Conservation (phyloP, 2,888 invertebrate species). For the Andrena chrysosceles region DNA sequence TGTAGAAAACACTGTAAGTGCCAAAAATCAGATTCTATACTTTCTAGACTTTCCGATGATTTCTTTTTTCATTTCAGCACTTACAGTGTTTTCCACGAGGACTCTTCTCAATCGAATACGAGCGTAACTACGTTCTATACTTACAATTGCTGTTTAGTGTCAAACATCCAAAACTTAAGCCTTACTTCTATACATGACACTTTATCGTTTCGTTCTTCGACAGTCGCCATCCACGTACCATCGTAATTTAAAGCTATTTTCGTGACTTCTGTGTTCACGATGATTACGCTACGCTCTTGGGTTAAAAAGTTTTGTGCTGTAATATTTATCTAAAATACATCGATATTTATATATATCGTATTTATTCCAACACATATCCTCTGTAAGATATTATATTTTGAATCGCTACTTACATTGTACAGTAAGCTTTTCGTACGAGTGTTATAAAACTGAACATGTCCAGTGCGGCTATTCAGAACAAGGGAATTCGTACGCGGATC, state of each 20-base stretch:
- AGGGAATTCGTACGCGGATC: conserved; percentile 89
- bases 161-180: conserved; percentile 92
- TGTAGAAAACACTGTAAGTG: too few relatives aligned
- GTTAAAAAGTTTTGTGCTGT: conserved; percentile 90
- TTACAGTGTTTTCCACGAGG: too few relatives aligned
- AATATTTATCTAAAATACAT: conserved; percentile 88
- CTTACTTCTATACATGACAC: conserved; percentile 87
- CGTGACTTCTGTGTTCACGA: conserved; percentile 89
- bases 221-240: conserved; percentile 91
- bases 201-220: conserved; percentile 88
- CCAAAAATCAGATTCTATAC: too few relatives aligned
- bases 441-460: conserved; percentile 91
- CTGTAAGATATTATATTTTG: background rate
- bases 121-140: conserved; percentile 42
- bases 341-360: background rate
- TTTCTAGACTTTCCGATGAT: background rate
- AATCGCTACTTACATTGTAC: conserved; percentile 88
- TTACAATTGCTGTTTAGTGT: conserved; percentile 87
- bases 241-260: conserved; percentile 89
- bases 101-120: background rate
- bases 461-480: conserved; percentile 90
- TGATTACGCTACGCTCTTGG: conserved; percentile 87
- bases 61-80: too few relatives aligned
- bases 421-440: conserved; percentile 88
- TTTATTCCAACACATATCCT: background rate